Evolutionary conservation across 2,888 invertebrate genomes (phyloP).

Genomic region (Bhutanitis thaidina): DNA sequence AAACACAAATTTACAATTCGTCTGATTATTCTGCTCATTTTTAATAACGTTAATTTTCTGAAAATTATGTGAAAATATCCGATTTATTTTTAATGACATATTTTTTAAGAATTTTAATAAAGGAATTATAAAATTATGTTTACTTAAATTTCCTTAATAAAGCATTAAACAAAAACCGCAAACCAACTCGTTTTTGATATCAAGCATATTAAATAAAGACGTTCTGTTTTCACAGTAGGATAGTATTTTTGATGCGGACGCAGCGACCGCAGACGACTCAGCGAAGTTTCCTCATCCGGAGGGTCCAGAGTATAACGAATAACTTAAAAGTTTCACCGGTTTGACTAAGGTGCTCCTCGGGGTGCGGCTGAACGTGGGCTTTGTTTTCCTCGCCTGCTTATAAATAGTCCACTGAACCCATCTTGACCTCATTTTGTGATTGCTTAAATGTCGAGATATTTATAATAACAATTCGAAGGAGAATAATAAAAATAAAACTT

Average conservation of each 20-base stretch:
- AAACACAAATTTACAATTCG: too few species aligned
- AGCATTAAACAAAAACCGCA: conserved; percentile 9
- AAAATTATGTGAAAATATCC: too few species aligned
- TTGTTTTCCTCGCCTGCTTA: conserved; percentile 20
- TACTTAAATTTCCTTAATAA: too few species aligned
- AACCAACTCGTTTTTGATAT: conserved; percentile 8
- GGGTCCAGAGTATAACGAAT: conserved; percentile 32
- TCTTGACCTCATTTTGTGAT: neutral
- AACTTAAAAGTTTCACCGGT: conserved; percentile 41
- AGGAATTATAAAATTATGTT: too few species aligned
- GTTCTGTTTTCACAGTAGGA: neutral
- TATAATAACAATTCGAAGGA: too few species aligned
- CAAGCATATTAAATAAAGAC: conserved; percentile 15
- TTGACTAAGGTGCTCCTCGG: conserved; percentile 23
- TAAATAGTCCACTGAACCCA: conserved; percentile 11
- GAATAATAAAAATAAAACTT: too few species aligned
- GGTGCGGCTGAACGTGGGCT: conserved; percentile 11
- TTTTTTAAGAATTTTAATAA: too few species aligned
- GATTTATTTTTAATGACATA: too few species aligned
- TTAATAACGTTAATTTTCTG: too few species aligned
- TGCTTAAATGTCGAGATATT: too few species aligned
- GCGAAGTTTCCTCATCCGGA: conserved; percentile 25
- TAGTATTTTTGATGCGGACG: conserved; percentile 34
- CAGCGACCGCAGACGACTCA: conserved; percentile 31
- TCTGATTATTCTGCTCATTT: too few species aligned